These are phyloP conservation scores for Grus americana DNA, from an alignment of 2,113 vertebrate genomes.

Conservation along the genomic window DNA sequence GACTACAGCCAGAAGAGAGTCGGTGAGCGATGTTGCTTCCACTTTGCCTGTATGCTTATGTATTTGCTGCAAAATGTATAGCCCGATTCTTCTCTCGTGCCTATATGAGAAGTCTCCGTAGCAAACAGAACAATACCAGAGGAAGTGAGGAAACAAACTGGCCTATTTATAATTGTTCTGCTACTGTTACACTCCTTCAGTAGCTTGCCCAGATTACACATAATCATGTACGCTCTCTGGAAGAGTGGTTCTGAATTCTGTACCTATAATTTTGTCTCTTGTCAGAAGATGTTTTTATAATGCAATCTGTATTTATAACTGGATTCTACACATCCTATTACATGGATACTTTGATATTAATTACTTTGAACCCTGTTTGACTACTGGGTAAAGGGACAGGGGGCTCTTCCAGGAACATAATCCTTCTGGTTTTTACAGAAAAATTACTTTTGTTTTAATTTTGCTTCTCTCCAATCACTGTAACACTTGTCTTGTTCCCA, in stretches of 20 bases:
- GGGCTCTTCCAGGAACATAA: background rate
- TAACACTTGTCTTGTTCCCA: background rate
- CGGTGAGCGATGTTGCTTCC: background rate
- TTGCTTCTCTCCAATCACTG: background rate
- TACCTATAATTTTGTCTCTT: background rate
- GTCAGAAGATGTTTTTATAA: conserved; percentile 9
- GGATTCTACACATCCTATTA: background rate
- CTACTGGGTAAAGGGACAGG: background rate
- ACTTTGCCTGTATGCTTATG: background rate
- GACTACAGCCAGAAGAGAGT: background rate
- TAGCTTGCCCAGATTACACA: background rate
- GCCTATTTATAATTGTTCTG: background rate
- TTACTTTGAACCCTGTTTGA: conserved; percentile 6
- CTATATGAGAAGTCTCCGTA: background rate
- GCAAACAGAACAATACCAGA: background rate
- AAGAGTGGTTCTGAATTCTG: background rate
- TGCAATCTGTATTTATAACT: background rate
- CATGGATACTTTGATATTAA: background rate
- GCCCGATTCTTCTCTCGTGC: background rate
- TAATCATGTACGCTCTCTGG: background rate
- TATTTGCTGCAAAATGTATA: background rate
- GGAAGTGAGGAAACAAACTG: background rate
- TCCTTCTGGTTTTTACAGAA: background rate
- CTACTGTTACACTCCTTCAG: background rate
- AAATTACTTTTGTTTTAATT: background rate